A percentile compares a stretch with the other conserved stretches of the same genome.
These are phyloP conservation scores for zebrafish (Danio rerio) DNA, from an alignment of 2,113 vertebrate species.

Conservation along the genomic window GRCz12tu NC_133182.1:37687001-37687500, in stretches of 20 bases:
- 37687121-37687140: conserved; percentile 7
- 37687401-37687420: background rate
- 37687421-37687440: background rate
- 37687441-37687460: background rate
- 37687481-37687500: background rate
- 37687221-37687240: background rate
- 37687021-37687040: background rate
- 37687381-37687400: background rate
- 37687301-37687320: background rate
- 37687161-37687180: conserved; percentile 33
- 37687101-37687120: background rate
- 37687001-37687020: background rate
- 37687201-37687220: background rate
- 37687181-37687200: background rate
- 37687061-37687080: conserved; percentile 16
- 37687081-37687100: background rate
- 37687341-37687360: background rate
- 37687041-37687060: conserved; percentile 1
- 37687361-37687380: too few relatives aligned
- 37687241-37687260: background rate
- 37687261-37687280: background rate
- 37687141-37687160: background rate
- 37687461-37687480: background rate
- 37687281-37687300: background rate
- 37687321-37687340: background rate